phyloP scores from a whole-genome alignment of 2,113 vertebrate species.

The Syngnathus scovelli region DNA sequence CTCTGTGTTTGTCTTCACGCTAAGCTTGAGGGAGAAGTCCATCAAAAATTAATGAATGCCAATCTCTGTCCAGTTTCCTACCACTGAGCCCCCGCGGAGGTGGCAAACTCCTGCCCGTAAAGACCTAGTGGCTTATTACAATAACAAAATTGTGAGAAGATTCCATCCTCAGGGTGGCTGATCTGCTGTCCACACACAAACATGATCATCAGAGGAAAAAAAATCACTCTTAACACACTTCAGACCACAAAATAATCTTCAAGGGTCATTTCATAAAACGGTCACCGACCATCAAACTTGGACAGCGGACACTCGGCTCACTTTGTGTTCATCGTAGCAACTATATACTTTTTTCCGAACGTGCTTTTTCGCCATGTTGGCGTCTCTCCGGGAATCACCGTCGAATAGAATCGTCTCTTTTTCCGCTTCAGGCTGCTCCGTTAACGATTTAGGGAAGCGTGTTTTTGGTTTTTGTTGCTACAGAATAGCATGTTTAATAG shows the following conservation, averaged over 20 bases:
- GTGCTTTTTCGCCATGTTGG: neutral
- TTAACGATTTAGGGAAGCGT: neutral
- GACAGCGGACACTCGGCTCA: neutral
- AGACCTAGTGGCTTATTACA: constrained; percentile 23
- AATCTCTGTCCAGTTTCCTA: constrained; percentile 40
- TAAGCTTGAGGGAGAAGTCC: constrained; percentile 36
- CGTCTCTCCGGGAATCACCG: neutral
- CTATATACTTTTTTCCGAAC: neutral
- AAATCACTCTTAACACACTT: neutral
- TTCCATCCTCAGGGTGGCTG: constrained; percentile 34
- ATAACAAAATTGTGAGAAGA: constrained; percentile 15
- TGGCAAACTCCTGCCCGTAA: constrained; percentile 4
- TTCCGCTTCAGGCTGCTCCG: neutral
- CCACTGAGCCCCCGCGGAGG: constrained; percentile 5
- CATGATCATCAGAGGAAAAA: constrained; percentile 31
- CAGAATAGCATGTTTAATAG: constrained; percentile 27
- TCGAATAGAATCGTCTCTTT: neutral
- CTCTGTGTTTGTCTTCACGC: constrained; percentile 14
- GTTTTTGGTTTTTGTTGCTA: neutral
- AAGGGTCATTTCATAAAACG: too few relatives aligned
- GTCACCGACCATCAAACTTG: neutral
- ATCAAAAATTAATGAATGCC: constrained; percentile 65
- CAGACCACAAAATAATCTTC: too few relatives aligned
- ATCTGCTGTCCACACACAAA: constrained; percentile 36
- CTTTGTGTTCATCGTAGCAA: neutral